Conservation (phyloP, 2,888 invertebrate genomes). For the Cabera pusaria region DNA sequence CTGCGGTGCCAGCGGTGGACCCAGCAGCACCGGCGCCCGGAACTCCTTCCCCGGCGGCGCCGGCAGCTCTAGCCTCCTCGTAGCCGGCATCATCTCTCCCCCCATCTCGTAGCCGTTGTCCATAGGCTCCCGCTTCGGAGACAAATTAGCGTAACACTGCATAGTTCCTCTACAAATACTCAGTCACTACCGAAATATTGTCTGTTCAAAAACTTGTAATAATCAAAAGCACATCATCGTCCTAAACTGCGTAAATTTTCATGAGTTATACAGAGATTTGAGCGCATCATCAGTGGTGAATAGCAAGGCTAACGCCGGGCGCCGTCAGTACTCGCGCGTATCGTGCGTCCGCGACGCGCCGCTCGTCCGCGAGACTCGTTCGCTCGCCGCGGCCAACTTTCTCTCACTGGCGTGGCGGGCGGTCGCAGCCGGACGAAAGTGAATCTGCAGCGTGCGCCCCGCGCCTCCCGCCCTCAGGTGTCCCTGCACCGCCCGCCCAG, state of each 20-base stretch:
- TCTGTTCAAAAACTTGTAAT: constrained; percentile 27
- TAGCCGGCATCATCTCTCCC: constrained; percentile 52
- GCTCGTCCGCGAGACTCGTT: constrained; percentile 78
- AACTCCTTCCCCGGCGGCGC: constrained; percentile 79
- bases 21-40: constrained; percentile 70
- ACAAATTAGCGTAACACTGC: constrained; percentile 76
- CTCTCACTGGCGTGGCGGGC: constrained; percentile 81
- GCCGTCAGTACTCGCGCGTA: constrained; percentile 58
- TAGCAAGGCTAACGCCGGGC: constrained; percentile 48
- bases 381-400: constrained; percentile 82
- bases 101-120: constrained; percentile 65
- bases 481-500: constrained; percentile 64
- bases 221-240: constrained; percentile 22
- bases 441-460: constrained; percentile 76
- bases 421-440: constrained; percentile 79
- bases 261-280: constrained; percentile 48
- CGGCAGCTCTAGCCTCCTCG: constrained; percentile 68
- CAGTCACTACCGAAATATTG: constrained; percentile 37
- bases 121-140: constrained; percentile 69
- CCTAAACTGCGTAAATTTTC: constrained; percentile 53
- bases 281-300: constrained; percentile 53
- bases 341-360: constrained; percentile 70
- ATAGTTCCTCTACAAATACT: constrained; percentile 54
- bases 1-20: constrained; percentile 49
- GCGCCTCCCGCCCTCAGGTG: constrained; percentile 55